Conservation (phyloP, 2,888 invertebrate genomes). For the Taphrorychus bicolor region DNA sequence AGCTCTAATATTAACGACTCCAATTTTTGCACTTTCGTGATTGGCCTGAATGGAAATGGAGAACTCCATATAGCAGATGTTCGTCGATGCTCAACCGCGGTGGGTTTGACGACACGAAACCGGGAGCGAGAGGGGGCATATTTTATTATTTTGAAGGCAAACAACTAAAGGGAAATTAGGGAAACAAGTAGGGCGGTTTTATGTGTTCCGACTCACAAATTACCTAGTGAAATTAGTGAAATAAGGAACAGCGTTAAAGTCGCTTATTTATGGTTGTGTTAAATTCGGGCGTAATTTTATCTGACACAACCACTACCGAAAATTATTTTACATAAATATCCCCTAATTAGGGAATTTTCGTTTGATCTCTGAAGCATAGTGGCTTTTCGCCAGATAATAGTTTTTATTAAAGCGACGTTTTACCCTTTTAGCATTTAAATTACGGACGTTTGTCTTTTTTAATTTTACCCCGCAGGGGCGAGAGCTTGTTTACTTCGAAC, state of each 20-base stretch:
- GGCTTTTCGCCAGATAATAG: slow-evolving; percentile 11
- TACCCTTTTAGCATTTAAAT: slow-evolving; percentile 3
- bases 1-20: not conserved
- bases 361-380: slow-evolving; percentile 12
- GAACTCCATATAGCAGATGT: no score
- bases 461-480: not conserved
- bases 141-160: slow-evolving; percentile 33
- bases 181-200: slow-evolving; percentile 33
- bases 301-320: slow-evolving; percentile 33
- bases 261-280: slow-evolving; percentile 38
- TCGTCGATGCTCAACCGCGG: slow-evolving; percentile 14
- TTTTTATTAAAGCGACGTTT: slow-evolving; percentile 16
- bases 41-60: not conserved
- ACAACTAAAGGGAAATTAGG: slow-evolving; percentile 34
- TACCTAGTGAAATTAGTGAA: slow-evolving; percentile 39
- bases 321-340: slow-evolving; percentile 34
- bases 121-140: not conserved
- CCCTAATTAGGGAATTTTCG: slow-evolving; percentile 14
- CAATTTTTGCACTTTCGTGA: not conserved
- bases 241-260: slow-evolving; percentile 37
- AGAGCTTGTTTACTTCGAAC: not conserved
- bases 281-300: slow-evolving; percentile 37
- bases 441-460: slow-evolving; percentile 3
- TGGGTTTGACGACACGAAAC: not conserved
- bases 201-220: slow-evolving; percentile 37